Base-by-base conservation (phyloP, 2,888 invertebrate genomes). In the Pseudococcus jackbeardsleyi region DNA sequence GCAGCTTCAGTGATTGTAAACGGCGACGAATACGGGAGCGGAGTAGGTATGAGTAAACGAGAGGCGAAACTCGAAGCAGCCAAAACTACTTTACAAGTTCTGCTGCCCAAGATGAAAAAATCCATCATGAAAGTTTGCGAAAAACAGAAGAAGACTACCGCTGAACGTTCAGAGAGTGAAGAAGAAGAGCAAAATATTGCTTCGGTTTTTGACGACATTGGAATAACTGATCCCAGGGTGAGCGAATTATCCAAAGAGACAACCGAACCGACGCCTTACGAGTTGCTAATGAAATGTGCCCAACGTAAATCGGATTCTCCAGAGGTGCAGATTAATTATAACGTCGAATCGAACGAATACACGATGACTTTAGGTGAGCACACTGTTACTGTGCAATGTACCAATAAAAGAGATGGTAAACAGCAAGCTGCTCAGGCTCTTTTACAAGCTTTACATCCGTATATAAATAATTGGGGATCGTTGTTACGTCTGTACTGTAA, bases 51-150 rank as follows among this genome's bases (percentile, higher is more conserved):
- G 89, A 98, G 97, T 92, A 99, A 99, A 92, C 97, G 98, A 90
- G 95, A 96, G 91, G 99, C 99, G 46, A 99, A 99, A 93, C 95
- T 97, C 0, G 97, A 97, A 90, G 99, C 99, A 50, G 98, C 98
- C 0, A 94, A 95, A 89, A 95, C 95, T 90, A 97, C 98, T 84
- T 93, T 98, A 59, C 96, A 96, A 92, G 96, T 87, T 1, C 46
- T 87, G 19, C 39, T 87, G 7, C 87, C 87, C 1, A 87, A 87
- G 11, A 87, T 87, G 88, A 88, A 64, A 72, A 88, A 88, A 39
- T n/a, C 33, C 22, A 50, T 84, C 9, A 77, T 84, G n/a, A 88
- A 64, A 4, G 68, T 59, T 5, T 50, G 59, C 42, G 54, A 84
- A 82, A 88, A 88, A n/a, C 26, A 54, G 8, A 84, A 68, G 9